Evolutionary conservation across 2,888 invertebrate genomes (phyloP), one percentile per base, ranked within the genome.

Genomic region (Lottia scabra): DNA sequence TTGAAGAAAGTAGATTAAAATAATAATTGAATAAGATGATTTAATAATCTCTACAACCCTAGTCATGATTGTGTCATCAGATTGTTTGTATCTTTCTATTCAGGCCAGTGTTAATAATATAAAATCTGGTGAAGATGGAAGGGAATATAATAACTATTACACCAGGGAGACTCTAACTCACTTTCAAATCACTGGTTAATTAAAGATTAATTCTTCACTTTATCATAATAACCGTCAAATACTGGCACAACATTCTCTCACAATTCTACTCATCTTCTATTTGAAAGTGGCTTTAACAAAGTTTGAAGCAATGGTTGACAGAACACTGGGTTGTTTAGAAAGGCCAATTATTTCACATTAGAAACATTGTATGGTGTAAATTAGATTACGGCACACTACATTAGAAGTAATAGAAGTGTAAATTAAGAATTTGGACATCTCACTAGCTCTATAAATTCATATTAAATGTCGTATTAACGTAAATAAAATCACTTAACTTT

Each of bases 121-220:
- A 23, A 56, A 56, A 56, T 56, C 19, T 56, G 23, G 19, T 19
- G 56, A 23, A 10, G 13, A 56, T 23, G 2, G 56, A 56, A 13
- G 56, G 23, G 56, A 56, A 56, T 56, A 56, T 56, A 23, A 56
- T 56, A 56, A 23, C 56, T 56, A 23, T 56, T 23, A 56, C 56
- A 56, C 56, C 56, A 19, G 38, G 38, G 38, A 38, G 10, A 38
- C 38, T 38, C 38, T 38, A 38, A 38, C 38, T 38, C 38, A 38
- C 38, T 38, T 38, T 38, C 5, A 38, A n/a, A 56, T 56, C 56
- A 56, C 56, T 56, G 19, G 19, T 23, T 56, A 23, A 56, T 56
- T 56, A 23, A 56, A 56, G 19, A 56, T 56, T 56, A 56, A 56
- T 56, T 56, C 56, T 23, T 56, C 56, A 56, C 56, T 56, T 56